A percentile compares a stretch with the other conserved stretches of the same genome.
These are phyloP conservation scores for Eucidaris tribuloides DNA, from an alignment of 35 echinoderm and acorn worm species.

Conservation along the genomic window DNA sequence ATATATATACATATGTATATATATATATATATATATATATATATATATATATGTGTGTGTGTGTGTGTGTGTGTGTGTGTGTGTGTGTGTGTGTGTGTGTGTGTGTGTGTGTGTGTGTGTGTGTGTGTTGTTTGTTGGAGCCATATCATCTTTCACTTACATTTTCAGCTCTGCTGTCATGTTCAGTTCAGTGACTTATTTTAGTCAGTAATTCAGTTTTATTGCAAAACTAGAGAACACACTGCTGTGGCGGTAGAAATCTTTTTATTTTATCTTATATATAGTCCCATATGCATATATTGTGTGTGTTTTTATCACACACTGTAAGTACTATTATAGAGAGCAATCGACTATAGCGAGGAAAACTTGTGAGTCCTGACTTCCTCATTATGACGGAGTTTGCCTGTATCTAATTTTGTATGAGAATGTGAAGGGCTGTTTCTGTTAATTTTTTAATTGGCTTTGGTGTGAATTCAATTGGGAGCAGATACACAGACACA, in stretches of 20 bases:
- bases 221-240: neutral
- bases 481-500: neutral
- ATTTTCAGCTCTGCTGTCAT: neutral
- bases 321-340: neutral
- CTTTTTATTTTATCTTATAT: neutral
- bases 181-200: neutral
- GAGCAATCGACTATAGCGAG: neutral
- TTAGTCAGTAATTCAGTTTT: neutral
- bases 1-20: constrained; percentile 34
- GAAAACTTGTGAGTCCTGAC: neutral
- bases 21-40: constrained; percentile 41
- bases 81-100: constrained; percentile 17
- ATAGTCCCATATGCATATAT: neutral
- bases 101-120: constrained; percentile 20
- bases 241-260: neutral
- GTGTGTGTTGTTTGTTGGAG: too few relatives aligned
- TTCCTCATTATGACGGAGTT: neutral
- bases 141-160: neutral
- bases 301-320: neutral
- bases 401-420: neutral
- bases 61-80: constrained; percentile 9
- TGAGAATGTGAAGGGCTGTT: neutral
- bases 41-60: constrained; percentile 28
- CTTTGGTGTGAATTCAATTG: neutral
- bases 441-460: neutral